Conservation (phyloP, 2,113 vertebrate genomes). For the Chrysemys picta region DNA sequence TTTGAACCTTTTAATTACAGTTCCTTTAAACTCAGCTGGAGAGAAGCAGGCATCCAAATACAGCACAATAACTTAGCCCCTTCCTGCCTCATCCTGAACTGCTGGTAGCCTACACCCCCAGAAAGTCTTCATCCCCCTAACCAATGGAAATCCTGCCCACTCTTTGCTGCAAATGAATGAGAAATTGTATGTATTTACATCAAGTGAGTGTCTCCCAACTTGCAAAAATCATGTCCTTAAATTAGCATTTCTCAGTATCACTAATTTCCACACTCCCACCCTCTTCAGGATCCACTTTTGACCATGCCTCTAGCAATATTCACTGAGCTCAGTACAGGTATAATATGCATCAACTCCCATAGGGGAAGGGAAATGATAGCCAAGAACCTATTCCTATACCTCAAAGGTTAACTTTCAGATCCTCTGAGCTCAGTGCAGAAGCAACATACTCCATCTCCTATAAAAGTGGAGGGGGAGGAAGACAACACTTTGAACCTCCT, state of each 20-base stretch:
- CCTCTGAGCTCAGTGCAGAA: neutral
- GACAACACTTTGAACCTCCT: neutral
- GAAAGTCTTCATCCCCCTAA: neutral
- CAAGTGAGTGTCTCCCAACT: neutral
- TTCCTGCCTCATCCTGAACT: neutral
- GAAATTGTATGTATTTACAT: neutral
- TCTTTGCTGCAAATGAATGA: neutral
- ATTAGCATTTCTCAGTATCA: neutral
- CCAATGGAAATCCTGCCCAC: neutral
- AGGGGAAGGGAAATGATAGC: neutral
- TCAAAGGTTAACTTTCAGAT: neutral
- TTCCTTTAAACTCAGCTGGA: neutral
- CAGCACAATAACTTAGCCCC: neutral
- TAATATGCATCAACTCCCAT: neutral
- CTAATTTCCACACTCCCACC: neutral
- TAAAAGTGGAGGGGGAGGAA: neutral
- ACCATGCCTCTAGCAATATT: neutral
- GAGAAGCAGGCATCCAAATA: neutral
- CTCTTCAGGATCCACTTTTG: neutral
- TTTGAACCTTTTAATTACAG: neutral
- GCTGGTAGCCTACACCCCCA: neutral
- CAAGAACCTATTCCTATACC: neutral
- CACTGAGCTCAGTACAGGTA: neutral
- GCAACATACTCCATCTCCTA: neutral
- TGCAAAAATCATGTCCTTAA: neutral